Conservation (phyloP, 2,797 vertebrate species). For the Enteromius viviparus region DNA sequence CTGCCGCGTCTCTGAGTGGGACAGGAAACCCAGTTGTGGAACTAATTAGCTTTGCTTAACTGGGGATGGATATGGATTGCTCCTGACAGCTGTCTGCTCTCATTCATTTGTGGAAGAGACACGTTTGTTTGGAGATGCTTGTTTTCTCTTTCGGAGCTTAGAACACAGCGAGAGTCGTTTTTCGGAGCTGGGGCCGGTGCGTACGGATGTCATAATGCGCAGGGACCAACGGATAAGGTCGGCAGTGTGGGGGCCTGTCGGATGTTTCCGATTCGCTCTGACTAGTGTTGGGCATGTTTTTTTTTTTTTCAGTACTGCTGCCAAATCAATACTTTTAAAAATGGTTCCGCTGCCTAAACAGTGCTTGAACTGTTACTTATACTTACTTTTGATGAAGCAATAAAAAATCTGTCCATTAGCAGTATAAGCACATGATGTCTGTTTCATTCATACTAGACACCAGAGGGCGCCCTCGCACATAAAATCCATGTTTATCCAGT, state of each 20-base stretch:
- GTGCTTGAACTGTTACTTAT: too few relatives aligned
- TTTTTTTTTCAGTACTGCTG: too few relatives aligned
- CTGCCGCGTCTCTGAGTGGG: conserved; percentile 68
- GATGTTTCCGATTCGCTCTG: not conserved
- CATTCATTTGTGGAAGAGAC: conserved; percentile 66
- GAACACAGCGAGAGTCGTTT: conserved; percentile 31
- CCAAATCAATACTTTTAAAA: too few relatives aligned
- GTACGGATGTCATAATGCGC: not conserved
- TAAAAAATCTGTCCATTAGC: too few relatives aligned
- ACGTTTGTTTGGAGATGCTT: conserved; percentile 73
- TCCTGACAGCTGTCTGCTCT: conserved; percentile 77
- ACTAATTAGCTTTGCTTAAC: conserved; percentile 73
- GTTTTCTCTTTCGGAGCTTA: conserved; percentile 67
- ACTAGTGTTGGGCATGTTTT: too few relatives aligned
- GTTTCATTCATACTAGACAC: too few relatives aligned
- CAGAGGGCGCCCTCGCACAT: too few relatives aligned
- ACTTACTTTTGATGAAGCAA: too few relatives aligned
- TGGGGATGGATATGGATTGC: conserved; percentile 72
- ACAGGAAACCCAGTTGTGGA: conserved; percentile 67
- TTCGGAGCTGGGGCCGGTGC: not conserved
- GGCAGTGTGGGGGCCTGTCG: not conserved
- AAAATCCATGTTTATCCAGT: too few relatives aligned
- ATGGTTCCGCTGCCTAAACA: too few relatives aligned
- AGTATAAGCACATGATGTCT: too few relatives aligned
- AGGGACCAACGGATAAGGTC: conserved; percentile 28